phyloP scores from a whole-genome alignment of 2,888 invertebrate species.

The Calameuta pallipes region DNA sequence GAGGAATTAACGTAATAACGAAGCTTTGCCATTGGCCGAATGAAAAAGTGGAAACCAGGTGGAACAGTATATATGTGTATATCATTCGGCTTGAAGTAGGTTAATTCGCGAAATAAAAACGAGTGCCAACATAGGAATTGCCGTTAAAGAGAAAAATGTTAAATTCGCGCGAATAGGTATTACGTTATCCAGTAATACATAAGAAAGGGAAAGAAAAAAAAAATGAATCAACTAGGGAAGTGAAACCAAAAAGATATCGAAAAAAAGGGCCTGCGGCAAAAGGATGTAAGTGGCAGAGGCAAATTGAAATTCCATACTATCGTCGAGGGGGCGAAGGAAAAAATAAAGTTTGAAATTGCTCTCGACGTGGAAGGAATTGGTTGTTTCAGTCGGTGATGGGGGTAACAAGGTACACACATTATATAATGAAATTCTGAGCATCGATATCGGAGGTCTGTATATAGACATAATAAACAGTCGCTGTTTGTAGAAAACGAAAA shows the following conservation, averaged over 20 bases:
- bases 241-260: neutral
- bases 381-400: neutral
- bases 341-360: neutral
- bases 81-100: neutral
- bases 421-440: neutral
- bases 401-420: neutral
- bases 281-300: neutral
- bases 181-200: neutral
- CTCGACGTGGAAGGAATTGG: neutral
- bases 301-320: neutral
- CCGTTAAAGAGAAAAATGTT: neutral
- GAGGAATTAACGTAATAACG: neutral
- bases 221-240: neutral
- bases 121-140: neutral
- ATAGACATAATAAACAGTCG: neutral
- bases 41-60: neutral
- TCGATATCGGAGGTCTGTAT: neutral
- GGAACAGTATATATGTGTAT: neutral
- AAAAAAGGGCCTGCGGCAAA: neutral
- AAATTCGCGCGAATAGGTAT: neutral
- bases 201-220: neutral
- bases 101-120: neutral
- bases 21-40: neutral
- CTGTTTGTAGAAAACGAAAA: conserved; percentile 28
- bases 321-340: neutral